phyloP scores from a whole-genome alignment of 2,888 invertebrate species.

The Lapara coniferarum region DNA sequence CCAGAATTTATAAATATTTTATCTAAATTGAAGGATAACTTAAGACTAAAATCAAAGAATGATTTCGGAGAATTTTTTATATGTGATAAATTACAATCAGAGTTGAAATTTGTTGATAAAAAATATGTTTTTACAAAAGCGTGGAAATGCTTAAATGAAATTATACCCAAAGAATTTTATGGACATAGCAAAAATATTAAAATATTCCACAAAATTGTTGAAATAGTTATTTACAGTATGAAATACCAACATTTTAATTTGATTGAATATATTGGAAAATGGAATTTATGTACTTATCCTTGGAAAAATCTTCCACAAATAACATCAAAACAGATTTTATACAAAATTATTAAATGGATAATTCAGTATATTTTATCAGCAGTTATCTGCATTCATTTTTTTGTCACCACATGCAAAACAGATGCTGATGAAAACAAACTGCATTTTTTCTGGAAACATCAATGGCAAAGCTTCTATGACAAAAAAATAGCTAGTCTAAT shows the following conservation, averaged over 20 bases:
- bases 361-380: conserved; percentile 62
- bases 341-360: conserved; percentile 58
- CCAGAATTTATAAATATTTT: conserved; percentile 49
- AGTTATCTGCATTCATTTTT: conserved; percentile 71
- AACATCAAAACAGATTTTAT: conserved; percentile 45
- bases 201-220: conserved; percentile 58
- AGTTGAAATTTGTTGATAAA: conserved; percentile 56
- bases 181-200: conserved; percentile 63
- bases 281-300: conserved; percentile 56
- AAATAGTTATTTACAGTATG: conserved; percentile 65
- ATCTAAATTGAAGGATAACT: conserved; percentile 51
- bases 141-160: conserved; percentile 54
- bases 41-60: conserved; percentile 49
- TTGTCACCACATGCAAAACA: conserved; percentile 73
- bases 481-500: conserved; percentile 64
- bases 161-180: conserved; percentile 63
- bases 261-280: conserved; percentile 51
- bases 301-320: conserved; percentile 52
- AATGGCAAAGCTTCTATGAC: conserved; percentile 78
- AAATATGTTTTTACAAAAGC: conserved; percentile 54
- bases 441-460: conserved; percentile 69
- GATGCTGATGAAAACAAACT: conserved; percentile 73
- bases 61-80: conserved; percentile 65
- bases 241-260: conserved; percentile 64
- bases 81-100: conserved; percentile 30